Conservation (phyloP, 1,140 invertebrate genomes). For the Drosophila albomicans region DNA sequence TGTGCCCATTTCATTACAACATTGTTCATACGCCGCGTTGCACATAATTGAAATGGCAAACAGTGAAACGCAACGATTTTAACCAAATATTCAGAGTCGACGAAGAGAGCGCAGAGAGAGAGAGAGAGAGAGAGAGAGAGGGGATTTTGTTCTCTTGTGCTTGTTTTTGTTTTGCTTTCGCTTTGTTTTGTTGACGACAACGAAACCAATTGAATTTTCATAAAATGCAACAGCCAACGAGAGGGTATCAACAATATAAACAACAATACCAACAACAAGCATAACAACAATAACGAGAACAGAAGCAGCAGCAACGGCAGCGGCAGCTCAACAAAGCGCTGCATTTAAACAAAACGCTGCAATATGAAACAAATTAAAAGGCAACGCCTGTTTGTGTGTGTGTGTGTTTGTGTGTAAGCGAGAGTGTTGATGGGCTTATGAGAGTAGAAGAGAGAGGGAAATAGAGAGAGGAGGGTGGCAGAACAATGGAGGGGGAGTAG, state of each 20-base stretch:
- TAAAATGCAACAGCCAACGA: conserved; percentile 63
- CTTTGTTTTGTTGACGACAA: conserved; percentile 65
- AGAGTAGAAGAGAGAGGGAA: neutral
- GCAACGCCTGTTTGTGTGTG: conserved; percentile 34
- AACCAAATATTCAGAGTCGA: conserved; percentile 70
- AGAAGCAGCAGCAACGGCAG: conserved; percentile 35
- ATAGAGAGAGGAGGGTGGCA: neutral
- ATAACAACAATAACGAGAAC: conserved; percentile 33
- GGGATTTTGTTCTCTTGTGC: conserved; percentile 2
- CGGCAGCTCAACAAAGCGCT: conserved; percentile 64
- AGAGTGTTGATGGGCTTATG: conserved; percentile 21
- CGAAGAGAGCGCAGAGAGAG: neutral
- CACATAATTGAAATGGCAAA: conserved; percentile 83
- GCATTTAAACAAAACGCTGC: conserved; percentile 78
- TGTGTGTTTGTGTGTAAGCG: conserved; percentile 8
- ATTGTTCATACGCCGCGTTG: conserved; percentile 81
- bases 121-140: conserved; percentile 12
- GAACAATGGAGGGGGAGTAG: neutral
- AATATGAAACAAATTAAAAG: conserved; percentile 81
- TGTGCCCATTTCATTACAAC: conserved; percentile 80
- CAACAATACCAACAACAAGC: conserved; percentile 43
- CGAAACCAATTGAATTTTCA: conserved; percentile 77
- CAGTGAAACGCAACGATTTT: conserved; percentile 81
- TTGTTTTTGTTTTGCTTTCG: conserved; percentile 43
- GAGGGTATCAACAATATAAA: conserved; percentile 49